Base-by-base conservation (phyloP, 2,113 vertebrate species). In the Corythornis cristatus region DNA sequence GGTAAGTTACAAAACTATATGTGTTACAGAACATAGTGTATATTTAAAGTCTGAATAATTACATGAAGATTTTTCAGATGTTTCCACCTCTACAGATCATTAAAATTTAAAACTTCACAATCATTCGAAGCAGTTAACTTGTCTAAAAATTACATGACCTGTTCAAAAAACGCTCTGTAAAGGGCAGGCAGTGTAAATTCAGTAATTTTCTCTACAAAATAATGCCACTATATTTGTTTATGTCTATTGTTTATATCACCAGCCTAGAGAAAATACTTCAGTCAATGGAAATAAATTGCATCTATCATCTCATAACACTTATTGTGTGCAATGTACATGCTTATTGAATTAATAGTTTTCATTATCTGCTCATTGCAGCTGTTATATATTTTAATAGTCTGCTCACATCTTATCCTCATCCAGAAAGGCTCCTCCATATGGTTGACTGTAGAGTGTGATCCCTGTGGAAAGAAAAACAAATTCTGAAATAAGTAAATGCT, bases 321-420 rank as follows among this genome's bases (percentile, higher is more conserved):
- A 26, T 10, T 87, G 20, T 31, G 73, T 37, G 22, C 23, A 86
- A 54, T 1, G 22, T 43, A 66, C 8, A 50, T 58, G 37, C 12
- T 60, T 57, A 61, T 43, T 72, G 11, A 81, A 75, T 45, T 16
- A 33, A 28, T 15, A 51, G 7, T n/a, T 91, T 90, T 5, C 43
- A 37, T 56, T 85, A 11, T 75, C n/a, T 83, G 29, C 8, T 77
- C 19, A 37, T 17, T 75, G 29, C 9, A 62, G 17, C 15, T 64
- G 8, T 54, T 62, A 81, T 3, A 15, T 25, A 12, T 65, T 72
- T 82, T 57, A 66, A 66, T 33, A 75, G 12, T 82, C 82, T 67
- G 75, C 98, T 98, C 81, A 98, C 98, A 98, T 97, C 95, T 96
- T 97, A 60, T 98, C 98, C 61, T 98, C 97, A 31, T 97, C 95